Percentiles rank a stretch among this genome's conserved stretches.
Conservation (phyloP, 2,888 invertebrate species). For the Thera britannica region DNA sequence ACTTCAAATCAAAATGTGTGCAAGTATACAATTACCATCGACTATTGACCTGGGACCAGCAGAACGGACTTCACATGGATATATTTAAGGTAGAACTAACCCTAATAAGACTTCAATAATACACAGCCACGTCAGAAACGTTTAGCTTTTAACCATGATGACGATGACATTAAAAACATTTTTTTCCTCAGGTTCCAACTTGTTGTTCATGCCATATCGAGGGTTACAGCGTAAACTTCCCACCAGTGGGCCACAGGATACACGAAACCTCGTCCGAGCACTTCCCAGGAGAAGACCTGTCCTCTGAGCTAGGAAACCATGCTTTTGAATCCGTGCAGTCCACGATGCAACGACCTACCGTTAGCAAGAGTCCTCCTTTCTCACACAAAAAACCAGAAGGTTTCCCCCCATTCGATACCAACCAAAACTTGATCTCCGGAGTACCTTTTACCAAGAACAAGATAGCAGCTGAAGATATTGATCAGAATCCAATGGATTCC, state of each 20-base stretch:
- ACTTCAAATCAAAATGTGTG: conserved; percentile 91
- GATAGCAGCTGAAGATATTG: conserved; percentile 63
- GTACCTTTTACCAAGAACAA: conserved; percentile 60
- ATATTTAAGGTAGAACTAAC: conserved; percentile 88
- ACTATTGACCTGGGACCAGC: conserved; percentile 92
- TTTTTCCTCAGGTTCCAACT: conserved; percentile 86
- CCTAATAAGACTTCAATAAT: neutral
- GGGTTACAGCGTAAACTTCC: conserved; percentile 89
- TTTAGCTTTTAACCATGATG: neutral
- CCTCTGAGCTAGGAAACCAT: conserved; percentile 75
- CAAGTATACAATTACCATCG: conserved; percentile 94
- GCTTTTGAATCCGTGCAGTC: conserved; percentile 79
- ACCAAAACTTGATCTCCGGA: conserved; percentile 71
- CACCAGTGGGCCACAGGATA: conserved; percentile 84
- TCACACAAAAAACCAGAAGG: conserved; percentile 66
- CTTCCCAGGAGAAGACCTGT: conserved; percentile 84
- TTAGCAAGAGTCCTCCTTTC: conserved; percentile 67
- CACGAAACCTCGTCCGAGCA: conserved; percentile 80
- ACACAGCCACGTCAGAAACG: neutral
- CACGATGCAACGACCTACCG: conserved; percentile 63
- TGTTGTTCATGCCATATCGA: conserved; percentile 93
- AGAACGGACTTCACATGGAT: conserved; percentile 92
- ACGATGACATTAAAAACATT: neutral
- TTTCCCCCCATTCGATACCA: conserved; percentile 66
- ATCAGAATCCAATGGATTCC: conserved; percentile 67